These are phyloP conservation scores for Anhinga rufa DNA, from an alignment of 2,113 vertebrate species.

Conservation along the genomic window DNA sequence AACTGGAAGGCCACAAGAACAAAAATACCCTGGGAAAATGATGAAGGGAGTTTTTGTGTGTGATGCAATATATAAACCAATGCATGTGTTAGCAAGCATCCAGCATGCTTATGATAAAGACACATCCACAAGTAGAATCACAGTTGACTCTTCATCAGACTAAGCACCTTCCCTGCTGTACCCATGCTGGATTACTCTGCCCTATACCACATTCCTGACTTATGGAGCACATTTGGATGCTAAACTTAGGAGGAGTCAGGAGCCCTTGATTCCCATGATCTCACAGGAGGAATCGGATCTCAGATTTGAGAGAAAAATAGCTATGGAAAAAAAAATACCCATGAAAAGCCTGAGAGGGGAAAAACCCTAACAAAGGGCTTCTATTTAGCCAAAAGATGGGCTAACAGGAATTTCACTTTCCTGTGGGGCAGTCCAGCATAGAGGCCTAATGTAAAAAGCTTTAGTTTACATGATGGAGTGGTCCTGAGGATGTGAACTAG, in stretches of 20 bases:
- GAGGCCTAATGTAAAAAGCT: not conserved
- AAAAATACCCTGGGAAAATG: not conserved
- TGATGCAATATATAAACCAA: not conserved
- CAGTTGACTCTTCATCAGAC: not conserved
- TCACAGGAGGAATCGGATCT: not conserved
- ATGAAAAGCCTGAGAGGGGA: not conserved
- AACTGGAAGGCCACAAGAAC: slow-evolving; percentile 3
- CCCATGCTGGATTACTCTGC: not conserved
- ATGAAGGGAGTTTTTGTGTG: not conserved
- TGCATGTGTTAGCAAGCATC: not conserved
- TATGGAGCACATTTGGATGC: not conserved
- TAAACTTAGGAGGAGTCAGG: not conserved
- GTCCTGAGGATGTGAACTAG: not conserved
- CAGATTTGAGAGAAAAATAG: not conserved
- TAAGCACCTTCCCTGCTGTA: not conserved
- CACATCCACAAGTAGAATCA: not conserved
- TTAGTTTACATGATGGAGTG: not conserved
- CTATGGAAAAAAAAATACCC: not conserved
- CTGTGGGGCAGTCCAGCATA: not conserved
- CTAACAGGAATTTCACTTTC: not conserved
- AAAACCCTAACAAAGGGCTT: not conserved
- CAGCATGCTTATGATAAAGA: not conserved
- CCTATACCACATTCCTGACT: not conserved
- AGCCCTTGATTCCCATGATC: not conserved
- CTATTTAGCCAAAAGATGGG: not conserved